A percentile compares a stretch with the other conserved stretches of the same genome.
Evolutionary conservation across 2,797 vertebrate species (phyloP).

Genomic region (Chloroceryle inda): DNA sequence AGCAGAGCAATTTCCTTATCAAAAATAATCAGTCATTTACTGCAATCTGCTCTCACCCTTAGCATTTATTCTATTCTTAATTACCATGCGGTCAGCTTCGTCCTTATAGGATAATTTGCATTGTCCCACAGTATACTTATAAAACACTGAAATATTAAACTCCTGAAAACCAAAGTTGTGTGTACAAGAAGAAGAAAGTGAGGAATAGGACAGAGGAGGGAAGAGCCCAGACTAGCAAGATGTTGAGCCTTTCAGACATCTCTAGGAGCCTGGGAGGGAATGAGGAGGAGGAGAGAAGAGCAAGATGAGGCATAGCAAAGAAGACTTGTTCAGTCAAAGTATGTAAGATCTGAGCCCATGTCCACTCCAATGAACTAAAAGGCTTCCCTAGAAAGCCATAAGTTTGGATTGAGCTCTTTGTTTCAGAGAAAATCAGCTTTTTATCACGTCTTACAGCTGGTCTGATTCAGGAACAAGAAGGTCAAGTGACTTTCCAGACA

Average conservation of each 20-base stretch:
- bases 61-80: constrained; percentile 66
- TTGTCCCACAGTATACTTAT: not conserved
- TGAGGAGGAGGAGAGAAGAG: not conserved
- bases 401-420: not conserved
- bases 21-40: constrained; percentile 53
- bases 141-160: constrained; percentile 21
- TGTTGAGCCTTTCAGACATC: not conserved
- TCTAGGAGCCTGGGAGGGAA: not conserved
- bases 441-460: constrained; percentile 17
- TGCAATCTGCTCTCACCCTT: constrained; percentile 43
- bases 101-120: constrained; percentile 41
- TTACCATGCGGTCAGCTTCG: constrained; percentile 17
- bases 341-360: not conserved
- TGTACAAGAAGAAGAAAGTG: not conserved
- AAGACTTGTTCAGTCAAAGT: not conserved
- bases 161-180: not conserved
- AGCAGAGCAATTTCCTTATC: constrained; percentile 44
- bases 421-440: constrained; percentile 23
- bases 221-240: not conserved
- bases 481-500: constrained; percentile 38
- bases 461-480: constrained; percentile 49
- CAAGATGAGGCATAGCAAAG: not conserved
- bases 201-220: not conserved
- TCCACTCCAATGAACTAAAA: not conserved
- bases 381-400: not conserved